Conservation (phyloP, 2,797 vertebrate genomes). For the Acanthopagrus latus region DNA sequence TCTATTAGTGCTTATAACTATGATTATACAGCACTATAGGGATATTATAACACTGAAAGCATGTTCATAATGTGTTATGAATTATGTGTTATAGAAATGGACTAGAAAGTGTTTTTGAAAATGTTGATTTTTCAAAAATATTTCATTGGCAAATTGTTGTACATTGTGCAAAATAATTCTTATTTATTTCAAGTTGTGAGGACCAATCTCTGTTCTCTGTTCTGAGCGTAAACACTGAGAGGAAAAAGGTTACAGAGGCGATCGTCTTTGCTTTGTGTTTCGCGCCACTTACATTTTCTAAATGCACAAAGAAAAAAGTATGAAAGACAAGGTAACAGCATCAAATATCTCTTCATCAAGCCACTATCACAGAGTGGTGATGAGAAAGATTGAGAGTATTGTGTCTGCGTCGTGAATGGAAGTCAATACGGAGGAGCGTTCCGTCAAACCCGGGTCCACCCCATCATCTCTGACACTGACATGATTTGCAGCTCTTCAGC, state of each 20-base stretch:
- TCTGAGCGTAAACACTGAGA: slow-evolving; percentile 10
- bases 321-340: slow-evolving; percentile 21
- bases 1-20: no score
- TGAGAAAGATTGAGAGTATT: slow-evolving; percentile 57
- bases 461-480: slow-evolving; percentile 67
- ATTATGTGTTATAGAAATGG: no score
- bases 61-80: no score
- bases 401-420: slow-evolving; percentile 57
- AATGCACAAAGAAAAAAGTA: slow-evolving; percentile 6
- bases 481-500: slow-evolving; percentile 64
- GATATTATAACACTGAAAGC: no score
- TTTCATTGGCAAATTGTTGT: background rate
- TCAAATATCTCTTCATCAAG: slow-evolving; percentile 22
- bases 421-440: slow-evolving; percentile 71
- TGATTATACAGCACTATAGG: no score
- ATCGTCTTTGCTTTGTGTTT: slow-evolving; percentile 28
- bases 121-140: background rate
- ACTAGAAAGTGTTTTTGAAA: no score
- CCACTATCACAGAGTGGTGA: slow-evolving; percentile 28
- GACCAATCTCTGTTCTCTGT: slow-evolving; percentile 1
- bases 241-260: background rate
- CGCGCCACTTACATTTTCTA: slow-evolving; percentile 3
- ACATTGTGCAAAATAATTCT: background rate
- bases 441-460: slow-evolving; percentile 60
- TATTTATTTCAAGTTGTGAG: background rate